Conservation (phyloP, 2,113 vertebrate genomes). For the Tonatia bakeri region DNA sequence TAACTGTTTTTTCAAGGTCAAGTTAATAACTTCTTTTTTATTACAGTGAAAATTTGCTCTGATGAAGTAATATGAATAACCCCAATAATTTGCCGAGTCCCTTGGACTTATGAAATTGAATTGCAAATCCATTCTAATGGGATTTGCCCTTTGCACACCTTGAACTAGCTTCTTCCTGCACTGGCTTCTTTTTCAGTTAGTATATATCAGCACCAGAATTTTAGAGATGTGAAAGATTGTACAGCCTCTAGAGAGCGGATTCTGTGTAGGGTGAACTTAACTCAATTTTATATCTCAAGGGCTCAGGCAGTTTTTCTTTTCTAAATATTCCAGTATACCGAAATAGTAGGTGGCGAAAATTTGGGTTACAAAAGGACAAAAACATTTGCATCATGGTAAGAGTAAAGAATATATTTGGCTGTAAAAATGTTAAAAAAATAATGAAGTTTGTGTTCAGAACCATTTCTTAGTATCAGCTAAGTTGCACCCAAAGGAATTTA, state of each 20-base stretch:
- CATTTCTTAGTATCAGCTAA: background rate
- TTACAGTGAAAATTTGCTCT: background rate
- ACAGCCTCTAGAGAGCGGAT: too few species aligned
- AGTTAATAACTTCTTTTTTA: background rate
- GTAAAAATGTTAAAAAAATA: background rate
- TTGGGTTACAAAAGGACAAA: conserved; percentile 1
- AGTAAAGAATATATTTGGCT: background rate
- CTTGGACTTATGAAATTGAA: background rate
- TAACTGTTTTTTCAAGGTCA: conserved; percentile 12
- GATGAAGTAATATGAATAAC: background rate
- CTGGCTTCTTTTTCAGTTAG: background rate
- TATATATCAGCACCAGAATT: background rate
- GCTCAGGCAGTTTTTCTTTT: background rate
- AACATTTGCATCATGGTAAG: background rate
- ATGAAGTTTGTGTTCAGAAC: background rate
- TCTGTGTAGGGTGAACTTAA: background rate
- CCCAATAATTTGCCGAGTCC: background rate
- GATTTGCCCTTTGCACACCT: background rate
- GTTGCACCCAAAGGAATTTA: background rate
- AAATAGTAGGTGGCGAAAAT: background rate
- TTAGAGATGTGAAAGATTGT: background rate
- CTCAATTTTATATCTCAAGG: background rate
- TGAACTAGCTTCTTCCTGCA: background rate
- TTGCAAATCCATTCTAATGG: background rate
- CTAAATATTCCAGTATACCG: background rate